These are phyloP conservation scores for Laspeyria flexula DNA, from an alignment of 2,888 invertebrate species.

Conservation along the genomic window DNA sequence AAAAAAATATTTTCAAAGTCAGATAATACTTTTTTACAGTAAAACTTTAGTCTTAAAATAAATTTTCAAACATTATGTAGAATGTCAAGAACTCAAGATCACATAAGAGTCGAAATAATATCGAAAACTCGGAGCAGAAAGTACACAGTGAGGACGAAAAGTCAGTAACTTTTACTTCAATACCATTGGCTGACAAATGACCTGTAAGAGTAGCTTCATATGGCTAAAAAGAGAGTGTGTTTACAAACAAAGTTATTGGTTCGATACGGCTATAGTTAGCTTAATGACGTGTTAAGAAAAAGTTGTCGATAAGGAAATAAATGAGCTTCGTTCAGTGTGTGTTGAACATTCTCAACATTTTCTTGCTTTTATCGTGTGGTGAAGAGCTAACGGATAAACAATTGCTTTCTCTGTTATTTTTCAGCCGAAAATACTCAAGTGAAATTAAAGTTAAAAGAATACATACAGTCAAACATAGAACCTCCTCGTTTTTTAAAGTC, in stretches of 20 bases:
- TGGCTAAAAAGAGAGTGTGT: slow-evolving; percentile 62
- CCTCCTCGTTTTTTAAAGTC: too few species aligned
- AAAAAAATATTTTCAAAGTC: background rate
- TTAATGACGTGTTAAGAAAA: slow-evolving; percentile 63
- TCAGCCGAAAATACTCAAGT: too few species aligned
- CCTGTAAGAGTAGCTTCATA: slow-evolving; percentile 72
- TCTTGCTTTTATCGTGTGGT: too few species aligned
- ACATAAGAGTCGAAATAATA: slow-evolving; percentile 57
- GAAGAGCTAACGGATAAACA: too few species aligned
- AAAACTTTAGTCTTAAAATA: slow-evolving; percentile 11
- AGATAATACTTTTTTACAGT: background rate
- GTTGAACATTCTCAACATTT: background rate
- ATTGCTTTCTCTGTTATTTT: too few species aligned
- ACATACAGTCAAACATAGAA: too few species aligned
- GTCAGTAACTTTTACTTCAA: slow-evolving; percentile 71
- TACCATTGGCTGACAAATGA: slow-evolving; percentile 78
- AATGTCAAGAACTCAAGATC: slow-evolving; percentile 41
- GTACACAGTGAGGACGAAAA: slow-evolving; percentile 61
- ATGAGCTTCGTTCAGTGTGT: slow-evolving; percentile 3
- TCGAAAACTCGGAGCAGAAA: slow-evolving; percentile 54
- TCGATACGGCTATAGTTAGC: slow-evolving; percentile 59
- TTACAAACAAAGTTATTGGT: slow-evolving; percentile 60
- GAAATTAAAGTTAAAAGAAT: too few species aligned
- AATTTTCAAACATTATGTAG: slow-evolving; percentile 31
- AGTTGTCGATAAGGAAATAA: slow-evolving; percentile 37